phyloP scores from a whole-genome alignment of 2,113 vertebrate genomes.

The Notothenia rossii region DNA sequence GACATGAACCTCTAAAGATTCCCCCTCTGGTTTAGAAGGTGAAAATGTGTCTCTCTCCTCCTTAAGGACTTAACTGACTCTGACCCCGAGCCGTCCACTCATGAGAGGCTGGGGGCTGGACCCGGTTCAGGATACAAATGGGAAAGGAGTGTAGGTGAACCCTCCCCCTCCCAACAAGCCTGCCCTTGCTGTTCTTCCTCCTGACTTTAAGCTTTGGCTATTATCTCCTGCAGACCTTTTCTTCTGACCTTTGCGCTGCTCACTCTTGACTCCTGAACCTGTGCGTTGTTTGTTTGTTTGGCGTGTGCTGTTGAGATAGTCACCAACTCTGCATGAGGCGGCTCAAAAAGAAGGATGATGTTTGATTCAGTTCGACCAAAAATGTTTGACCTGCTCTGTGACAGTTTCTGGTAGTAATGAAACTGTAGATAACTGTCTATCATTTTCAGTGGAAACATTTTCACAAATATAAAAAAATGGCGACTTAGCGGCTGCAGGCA shows the following conservation, averaged over 20 bases:
- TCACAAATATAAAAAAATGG: neutral
- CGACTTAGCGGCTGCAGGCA: neutral
- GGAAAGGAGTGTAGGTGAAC: conserved; percentile 90
- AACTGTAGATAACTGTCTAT: neutral
- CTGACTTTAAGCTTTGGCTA: conserved; percentile 69
- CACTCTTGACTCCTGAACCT: too few relatives aligned
- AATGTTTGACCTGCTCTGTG: neutral
- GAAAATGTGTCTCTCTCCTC: conserved; percentile 79
- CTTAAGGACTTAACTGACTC: conserved; percentile 94
- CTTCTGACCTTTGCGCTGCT: conserved; percentile 49
- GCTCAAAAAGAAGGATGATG: neutral
- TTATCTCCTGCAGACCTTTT: conserved; percentile 65
- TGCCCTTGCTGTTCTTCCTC: conserved; percentile 68
- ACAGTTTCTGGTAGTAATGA: neutral
- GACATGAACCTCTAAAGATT: conserved; percentile 13
- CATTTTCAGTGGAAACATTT: conserved; percentile 31
- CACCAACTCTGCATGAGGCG: conserved; percentile 19
- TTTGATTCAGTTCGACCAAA: conserved; percentile 5
- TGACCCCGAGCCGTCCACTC: conserved; percentile 94
- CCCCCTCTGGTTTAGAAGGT: conserved; percentile 67
- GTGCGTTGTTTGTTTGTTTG: conserved; percentile 49
- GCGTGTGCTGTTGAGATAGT: conserved; percentile 22
- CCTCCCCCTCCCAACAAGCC: conserved; percentile 50
- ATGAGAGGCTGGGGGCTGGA: conserved; percentile 93
- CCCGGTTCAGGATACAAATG: conserved; percentile 95